Base-by-base conservation (phyloP, 2,888 invertebrate species). In the Alentia gelatinosa region DNA sequence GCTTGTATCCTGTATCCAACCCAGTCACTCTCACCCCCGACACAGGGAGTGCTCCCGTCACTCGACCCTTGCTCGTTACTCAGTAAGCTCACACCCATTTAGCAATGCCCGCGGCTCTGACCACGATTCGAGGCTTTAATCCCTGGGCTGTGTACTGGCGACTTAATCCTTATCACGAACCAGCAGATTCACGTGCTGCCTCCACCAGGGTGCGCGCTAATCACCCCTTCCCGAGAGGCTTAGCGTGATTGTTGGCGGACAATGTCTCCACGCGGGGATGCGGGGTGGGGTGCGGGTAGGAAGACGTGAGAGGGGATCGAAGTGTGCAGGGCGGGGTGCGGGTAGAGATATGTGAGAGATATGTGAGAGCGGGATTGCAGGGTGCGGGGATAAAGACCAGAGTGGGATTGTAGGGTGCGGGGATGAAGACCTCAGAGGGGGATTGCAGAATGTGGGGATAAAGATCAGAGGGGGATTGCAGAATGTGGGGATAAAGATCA, bases 211-310 rank as follows among this genome's bases (percentile, higher is more conserved):
- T 26, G 74, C 33, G 74, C 19, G 74, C 74, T 74, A 26, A 19
- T 74, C 74, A 33, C 33, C 30, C 3, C 33, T n/a, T 26, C 74
- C 74, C 74, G 26, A 3, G 74, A 74, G 74, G 33, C 74, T 26
- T 56, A 33, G 74, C 74, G 74, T 74, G 30, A 74, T 56, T 56
- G 74, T 26, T 26, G 74, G 12, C 33, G 74, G 26, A 74, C 74
- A 74, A 33, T 74, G 26, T 74, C 74, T 74, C 30, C 1, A 26
- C 12, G 74, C 9, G 47, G 9, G 47, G 47, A 19, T 12, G 47
- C 74, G 74, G 74, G 74, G 15, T 56, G 56, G 74, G 74, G 74
- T 30, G 74, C 30, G 74, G 74, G 74, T 74, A 74, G 74, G 74
- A 33, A 15, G 74, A 19, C 30, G 74, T 74, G 33, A 33, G 74